Conservation (phyloP, 2,888 invertebrate genomes). For the Cerastis rubricosa region DNA sequence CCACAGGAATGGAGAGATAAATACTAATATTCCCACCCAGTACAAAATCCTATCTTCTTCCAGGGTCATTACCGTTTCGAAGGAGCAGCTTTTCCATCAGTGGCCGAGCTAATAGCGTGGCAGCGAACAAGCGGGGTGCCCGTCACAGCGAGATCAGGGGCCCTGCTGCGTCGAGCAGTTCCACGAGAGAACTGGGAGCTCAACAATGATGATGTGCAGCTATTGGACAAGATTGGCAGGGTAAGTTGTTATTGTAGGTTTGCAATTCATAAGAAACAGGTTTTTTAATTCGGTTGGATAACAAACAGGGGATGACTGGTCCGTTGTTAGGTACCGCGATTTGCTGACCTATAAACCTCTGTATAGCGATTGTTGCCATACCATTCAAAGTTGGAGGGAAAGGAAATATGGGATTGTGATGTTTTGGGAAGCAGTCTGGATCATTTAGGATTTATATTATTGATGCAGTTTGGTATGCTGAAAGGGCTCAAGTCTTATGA, state of each 20-base stretch:
- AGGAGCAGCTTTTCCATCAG: slow-evolving; percentile 97
- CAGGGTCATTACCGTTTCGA: slow-evolving; percentile 98
- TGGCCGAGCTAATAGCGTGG: slow-evolving; percentile 97
- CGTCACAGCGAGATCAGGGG: slow-evolving; percentile 98
- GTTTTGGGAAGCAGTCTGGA: neutral
- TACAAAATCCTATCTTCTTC: slow-evolving; percentile 41
- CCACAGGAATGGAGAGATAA: neutral
- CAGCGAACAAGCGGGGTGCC: slow-evolving; percentile 96
- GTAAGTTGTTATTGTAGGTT: slow-evolving; percentile 89
- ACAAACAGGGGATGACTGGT: neutral
- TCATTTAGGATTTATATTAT: neutral
- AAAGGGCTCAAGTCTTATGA: neutral
- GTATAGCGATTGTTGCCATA: neutral
- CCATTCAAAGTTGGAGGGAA: neutral
- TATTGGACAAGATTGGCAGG: slow-evolving; percentile 98
- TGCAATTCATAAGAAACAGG: neutral
- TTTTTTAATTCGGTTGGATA: neutral
- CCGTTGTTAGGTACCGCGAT: neutral
- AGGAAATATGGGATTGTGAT: neutral
- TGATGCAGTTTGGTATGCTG: neutral
- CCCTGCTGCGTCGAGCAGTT: slow-evolving; percentile 96
- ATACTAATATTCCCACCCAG: neutral
- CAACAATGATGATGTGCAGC: slow-evolving; percentile 98
- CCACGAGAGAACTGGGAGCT: slow-evolving; percentile 98
- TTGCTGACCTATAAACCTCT: too few species aligned